A percentile compares a stretch with the other conserved stretches of the same genome.
Conservation (phyloP, 64 coral and sea anemone species). For the Montipora efflorescens region DNA sequence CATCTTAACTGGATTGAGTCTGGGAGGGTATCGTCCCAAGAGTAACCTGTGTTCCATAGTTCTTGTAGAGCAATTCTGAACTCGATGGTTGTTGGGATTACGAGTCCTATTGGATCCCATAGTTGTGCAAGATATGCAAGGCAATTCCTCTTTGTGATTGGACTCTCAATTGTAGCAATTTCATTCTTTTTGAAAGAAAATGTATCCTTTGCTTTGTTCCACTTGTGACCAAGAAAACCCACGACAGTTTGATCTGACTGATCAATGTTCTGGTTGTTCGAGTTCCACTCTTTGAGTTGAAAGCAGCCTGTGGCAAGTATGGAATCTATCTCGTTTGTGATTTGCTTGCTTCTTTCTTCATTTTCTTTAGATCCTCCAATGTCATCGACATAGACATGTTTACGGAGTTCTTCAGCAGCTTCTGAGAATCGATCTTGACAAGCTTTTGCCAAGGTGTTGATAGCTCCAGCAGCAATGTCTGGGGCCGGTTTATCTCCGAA, state of each 20-base stretch:
- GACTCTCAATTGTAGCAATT: not conserved
- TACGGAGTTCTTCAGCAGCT: constrained; percentile 16
- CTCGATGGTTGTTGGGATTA: constrained; percentile 26
- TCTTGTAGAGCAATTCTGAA: constrained; percentile 61
- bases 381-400: constrained; percentile 26
- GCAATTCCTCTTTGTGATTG: not conserved
- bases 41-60: constrained; percentile 33
- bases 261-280: not conserved
- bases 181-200: constrained; percentile 15
- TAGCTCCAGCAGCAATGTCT: constrained; percentile 34
- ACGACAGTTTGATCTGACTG: not conserved
- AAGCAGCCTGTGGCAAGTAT: constrained; percentile 1
- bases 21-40: constrained; percentile 17
- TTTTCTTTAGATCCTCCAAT: constrained; percentile 36
- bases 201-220: too few species aligned
- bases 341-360: not conserved
- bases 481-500: constrained; percentile 58
- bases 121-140: too few species aligned
- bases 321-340: not conserved
- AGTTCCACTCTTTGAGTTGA: constrained; percentile 34
- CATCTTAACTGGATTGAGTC: constrained; percentile 6
- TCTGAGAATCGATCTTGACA: constrained; percentile 22
- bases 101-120: not conserved
- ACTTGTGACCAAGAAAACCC: too few species aligned
- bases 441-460: constrained; percentile 28